Base-by-base conservation (phyloP, 2,797 vertebrate species). In the Hydrocynus forskahlii region DNA sequence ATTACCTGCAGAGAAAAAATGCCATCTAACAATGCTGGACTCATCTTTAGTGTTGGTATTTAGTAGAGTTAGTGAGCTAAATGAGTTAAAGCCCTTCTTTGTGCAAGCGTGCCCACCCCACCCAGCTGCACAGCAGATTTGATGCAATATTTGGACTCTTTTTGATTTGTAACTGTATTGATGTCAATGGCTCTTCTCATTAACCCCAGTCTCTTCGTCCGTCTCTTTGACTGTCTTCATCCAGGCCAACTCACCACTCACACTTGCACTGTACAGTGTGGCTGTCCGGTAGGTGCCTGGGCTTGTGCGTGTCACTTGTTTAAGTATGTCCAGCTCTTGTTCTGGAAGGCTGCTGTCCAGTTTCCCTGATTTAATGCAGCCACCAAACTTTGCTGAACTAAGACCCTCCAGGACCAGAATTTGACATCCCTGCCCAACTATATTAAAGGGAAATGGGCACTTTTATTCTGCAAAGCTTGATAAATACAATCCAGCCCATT, bases 171-270 rank as follows among this genome's bases (percentile, higher is more conserved):
- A 76, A 67, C 62, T 72, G 79, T 76, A 89, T 86, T 91, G 89
- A 93, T 95, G 93, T 95, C 93, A 93, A 93, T 94, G 92, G 92
- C 60, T 95, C 77, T 92, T 93, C 94, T 92, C 95, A 93, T 93
- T 94, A 92, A 92, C 93, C 88, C 92, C 93, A 90, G 94, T 95
- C 95, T 95, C 95, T 95, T 94, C 94, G 95, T 94, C 93, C 92
- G 90, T 83, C 73, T 80, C 38, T 75, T 38, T 62, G 92, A 93
- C 92, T 91, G 91, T 93, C 94, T 92, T 86, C 59, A 79, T 78
- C 86, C 87, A 69, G 76, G 78, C 77, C 1, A 40, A 83, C 70
- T 76, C 90, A 89, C 1, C 29, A 83, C 70, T 76, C 90, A 89
- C 71, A 43, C 76, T 59, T 79, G 57, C 75, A 83, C 76, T 72